Conservation (phyloP, 2,113 vertebrate genomes). For the Oreocharis arfaki region DNA sequence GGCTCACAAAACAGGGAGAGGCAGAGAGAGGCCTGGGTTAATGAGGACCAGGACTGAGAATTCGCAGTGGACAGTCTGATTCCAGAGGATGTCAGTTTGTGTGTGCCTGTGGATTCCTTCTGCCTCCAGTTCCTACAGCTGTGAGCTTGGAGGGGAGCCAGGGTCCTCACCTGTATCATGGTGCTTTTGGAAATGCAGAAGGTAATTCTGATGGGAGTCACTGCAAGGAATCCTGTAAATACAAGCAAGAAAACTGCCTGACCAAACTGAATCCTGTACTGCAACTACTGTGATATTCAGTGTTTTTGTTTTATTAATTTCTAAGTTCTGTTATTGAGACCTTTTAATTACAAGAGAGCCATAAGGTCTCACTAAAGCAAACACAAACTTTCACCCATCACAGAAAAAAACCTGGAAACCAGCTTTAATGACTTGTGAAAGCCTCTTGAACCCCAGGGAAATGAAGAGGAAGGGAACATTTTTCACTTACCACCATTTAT, state of each 20-base stretch:
- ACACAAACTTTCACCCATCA: not conserved
- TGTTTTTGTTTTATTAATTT: not conserved
- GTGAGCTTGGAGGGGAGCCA: not conserved
- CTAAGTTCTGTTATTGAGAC: not conserved
- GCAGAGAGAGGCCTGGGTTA: not conserved
- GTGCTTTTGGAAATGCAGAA: not conserved
- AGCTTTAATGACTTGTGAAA: not conserved
- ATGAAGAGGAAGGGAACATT: not conserved
- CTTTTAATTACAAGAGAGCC: not conserved
- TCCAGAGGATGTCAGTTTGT: not conserved
- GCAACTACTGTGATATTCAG: not conserved
- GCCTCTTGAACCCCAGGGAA: not conserved
- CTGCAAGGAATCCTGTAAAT: not conserved
- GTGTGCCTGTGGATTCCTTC: not conserved
- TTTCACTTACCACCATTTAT: not conserved
- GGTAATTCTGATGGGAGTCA: not conserved
- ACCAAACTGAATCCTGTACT: not conserved
- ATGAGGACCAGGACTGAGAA: not conserved
- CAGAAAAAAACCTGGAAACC: not conserved
- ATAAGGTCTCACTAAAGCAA: not conserved
- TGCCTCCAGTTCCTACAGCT: not conserved
- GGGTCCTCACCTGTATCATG: fast-evolving
- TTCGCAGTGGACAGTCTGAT: not conserved
- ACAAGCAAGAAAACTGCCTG: not conserved
- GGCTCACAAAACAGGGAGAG: constrained; percentile 30